Evolutionary conservation across 1,140 invertebrate genomes (phyloP).

Genomic region (Mamestra configurata): DNA sequence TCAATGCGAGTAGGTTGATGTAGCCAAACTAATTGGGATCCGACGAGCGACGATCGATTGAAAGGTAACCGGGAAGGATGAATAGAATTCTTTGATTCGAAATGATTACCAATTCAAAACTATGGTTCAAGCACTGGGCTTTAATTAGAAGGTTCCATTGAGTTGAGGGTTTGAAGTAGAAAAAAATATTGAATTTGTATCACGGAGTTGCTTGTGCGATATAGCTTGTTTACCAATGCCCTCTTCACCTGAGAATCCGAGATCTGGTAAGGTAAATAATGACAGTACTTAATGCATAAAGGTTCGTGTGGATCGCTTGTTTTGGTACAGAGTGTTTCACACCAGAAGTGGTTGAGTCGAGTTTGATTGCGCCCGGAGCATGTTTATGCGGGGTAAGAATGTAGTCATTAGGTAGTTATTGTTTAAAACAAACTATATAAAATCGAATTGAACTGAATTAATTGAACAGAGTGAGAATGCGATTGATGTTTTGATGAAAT

Average conservation of each 20-base stretch:
- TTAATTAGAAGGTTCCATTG: conserved; percentile 78
- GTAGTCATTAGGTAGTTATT: no score
- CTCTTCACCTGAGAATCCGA: conserved; percentile 31
- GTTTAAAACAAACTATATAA: no score
- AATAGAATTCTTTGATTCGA: conserved; percentile 79
- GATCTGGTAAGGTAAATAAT: not conserved
- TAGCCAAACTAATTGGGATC: conserved; percentile 70
- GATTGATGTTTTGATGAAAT: no score
- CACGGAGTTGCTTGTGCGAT: conserved; percentile 47
- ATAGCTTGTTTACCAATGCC: conserved; percentile 54
- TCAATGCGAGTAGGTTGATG: not conserved
- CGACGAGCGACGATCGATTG: conserved; percentile 71
- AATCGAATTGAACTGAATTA: no score
- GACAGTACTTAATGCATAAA: not conserved
- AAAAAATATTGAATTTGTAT: conserved; percentile 70
- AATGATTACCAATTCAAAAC: conserved; percentile 85
- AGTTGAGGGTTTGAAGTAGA: conserved; percentile 53
- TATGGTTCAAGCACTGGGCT: conserved; percentile 33
- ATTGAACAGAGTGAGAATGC: no score
- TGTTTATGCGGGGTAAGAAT: no score
- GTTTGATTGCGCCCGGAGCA: no score
- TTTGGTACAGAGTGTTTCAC: not conserved
- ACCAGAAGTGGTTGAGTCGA: not conserved
- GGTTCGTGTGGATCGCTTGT: not conserved
- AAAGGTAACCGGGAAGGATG: conserved; percentile 59